Conservation (phyloP, 2,113 vertebrate species). For the Leucoraja erinaceus region DNA sequence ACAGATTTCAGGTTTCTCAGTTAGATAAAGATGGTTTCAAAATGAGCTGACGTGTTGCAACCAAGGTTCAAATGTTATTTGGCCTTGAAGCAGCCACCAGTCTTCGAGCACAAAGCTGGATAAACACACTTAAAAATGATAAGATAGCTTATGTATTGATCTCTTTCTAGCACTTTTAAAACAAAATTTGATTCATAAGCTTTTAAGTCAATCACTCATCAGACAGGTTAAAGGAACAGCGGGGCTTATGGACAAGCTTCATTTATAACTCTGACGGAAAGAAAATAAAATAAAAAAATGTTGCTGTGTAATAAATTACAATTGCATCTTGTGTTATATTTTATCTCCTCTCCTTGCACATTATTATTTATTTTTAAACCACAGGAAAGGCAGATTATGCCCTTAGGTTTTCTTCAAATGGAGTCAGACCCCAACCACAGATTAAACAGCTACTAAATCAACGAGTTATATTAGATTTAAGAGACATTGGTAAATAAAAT, state of each 20-base stretch:
- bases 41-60: slow-evolving; percentile 72
- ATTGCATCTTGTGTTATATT: background rate
- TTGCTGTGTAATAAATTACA: slow-evolving; percentile 14
- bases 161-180: slow-evolving; percentile 55
- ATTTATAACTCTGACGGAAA: background rate
- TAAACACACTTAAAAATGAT: slow-evolving; percentile 75
- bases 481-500: background rate
- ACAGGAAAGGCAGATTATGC: slow-evolving; percentile 6
- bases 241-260: background rate
- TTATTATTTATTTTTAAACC: background rate
- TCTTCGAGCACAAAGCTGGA: slow-evolving; percentile 66
- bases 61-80: slow-evolving; percentile 77
- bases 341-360: slow-evolving; percentile 18
- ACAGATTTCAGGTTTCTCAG: slow-evolving; percentile 78
- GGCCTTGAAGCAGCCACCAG: slow-evolving; percentile 71
- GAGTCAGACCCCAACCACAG: background rate
- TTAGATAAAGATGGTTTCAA: slow-evolving; percentile 81
- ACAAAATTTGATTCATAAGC: slow-evolving; percentile 44
- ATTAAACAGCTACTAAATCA: slow-evolving; percentile 11
- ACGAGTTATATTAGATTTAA: background rate
- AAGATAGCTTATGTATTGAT: slow-evolving; percentile 58
- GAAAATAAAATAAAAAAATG: slow-evolving; percentile 30
- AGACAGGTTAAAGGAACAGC: slow-evolving; percentile 7
- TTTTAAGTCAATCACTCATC: slow-evolving; percentile 25
- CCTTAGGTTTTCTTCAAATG: slow-evolving; percentile 15